Evolutionary conservation across 2,888 invertebrate genomes (phyloP).

Genomic region (Aphodius granarius): DNA sequence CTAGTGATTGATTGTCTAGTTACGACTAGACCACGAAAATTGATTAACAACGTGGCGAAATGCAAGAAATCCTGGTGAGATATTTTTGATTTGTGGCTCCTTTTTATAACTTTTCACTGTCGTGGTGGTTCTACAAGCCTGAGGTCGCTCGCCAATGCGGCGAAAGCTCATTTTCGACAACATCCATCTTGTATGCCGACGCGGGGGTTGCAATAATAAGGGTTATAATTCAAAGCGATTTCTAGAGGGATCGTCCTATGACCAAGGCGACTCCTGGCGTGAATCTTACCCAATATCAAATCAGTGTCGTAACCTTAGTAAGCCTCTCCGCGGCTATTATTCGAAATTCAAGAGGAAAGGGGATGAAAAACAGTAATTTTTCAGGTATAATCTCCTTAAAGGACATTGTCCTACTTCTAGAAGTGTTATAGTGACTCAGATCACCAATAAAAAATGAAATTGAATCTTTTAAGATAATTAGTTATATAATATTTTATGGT

Average conservation of each 20-base stretch:
- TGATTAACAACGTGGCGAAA: too few relatives aligned
- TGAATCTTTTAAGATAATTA: slow-evolving; percentile 10
- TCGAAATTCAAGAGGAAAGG: not conserved
- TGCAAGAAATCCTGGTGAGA: too few relatives aligned
- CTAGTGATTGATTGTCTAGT: too few relatives aligned
- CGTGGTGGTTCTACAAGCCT: too few relatives aligned
- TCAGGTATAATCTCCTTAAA: too few relatives aligned
- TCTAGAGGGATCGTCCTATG: slow-evolving; percentile 28
- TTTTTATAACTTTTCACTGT: too few relatives aligned
- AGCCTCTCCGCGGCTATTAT: not conserved
- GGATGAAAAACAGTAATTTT: too few relatives aligned
- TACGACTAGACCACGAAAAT: too few relatives aligned
- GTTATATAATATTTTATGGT: not conserved
- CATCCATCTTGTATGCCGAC: slow-evolving; percentile 52
- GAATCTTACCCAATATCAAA: not conserved
- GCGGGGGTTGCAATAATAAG: slow-evolving; percentile 51
- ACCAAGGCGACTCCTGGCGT: not conserved
- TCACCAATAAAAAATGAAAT: not conserved
- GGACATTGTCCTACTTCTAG: too few relatives aligned
- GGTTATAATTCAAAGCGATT: slow-evolving; percentile 46
- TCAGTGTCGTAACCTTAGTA: not conserved
- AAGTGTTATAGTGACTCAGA: too few relatives aligned
- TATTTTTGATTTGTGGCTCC: too few relatives aligned
- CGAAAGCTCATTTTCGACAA: slow-evolving; percentile 50
- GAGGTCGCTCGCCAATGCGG: slow-evolving; percentile 31